These are phyloP conservation scores for Caloenas nicobarica DNA, from an alignment of 2,113 vertebrate species.

Conservation along the genomic window DNA sequence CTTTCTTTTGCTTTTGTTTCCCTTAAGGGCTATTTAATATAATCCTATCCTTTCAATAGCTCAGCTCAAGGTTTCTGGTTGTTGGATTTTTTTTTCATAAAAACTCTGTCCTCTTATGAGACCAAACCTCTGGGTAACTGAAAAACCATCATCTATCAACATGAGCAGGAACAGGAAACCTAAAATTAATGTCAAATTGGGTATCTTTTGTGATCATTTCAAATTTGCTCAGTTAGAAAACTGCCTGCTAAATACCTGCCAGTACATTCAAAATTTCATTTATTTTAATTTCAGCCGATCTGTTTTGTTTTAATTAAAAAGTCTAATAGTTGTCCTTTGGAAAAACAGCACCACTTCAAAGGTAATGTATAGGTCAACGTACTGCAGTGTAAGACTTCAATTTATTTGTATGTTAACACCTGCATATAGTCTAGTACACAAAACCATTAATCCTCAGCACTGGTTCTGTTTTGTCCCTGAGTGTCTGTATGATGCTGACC, in stretches of 20 bases:
- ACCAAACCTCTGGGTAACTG: background rate
- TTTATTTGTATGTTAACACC: background rate
- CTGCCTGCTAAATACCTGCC: background rate
- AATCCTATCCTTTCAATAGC: background rate
- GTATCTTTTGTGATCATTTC: background rate
- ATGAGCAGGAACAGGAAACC: background rate
- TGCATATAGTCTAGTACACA: background rate
- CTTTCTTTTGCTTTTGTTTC: background rate
- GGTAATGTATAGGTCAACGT: background rate
- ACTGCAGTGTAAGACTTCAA: background rate
- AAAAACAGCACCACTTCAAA: background rate
- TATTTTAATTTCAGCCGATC: background rate
- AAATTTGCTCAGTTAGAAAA: background rate
- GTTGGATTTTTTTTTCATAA: background rate
- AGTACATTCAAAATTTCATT: background rate
- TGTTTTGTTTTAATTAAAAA: background rate
- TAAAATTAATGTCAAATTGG: background rate
- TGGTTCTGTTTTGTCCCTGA: background rate
- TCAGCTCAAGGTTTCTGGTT: background rate
- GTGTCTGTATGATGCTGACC: background rate
- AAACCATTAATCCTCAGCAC: background rate
- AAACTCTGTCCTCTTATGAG: background rate
- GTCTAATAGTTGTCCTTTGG: background rate
- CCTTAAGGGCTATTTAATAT: background rate
- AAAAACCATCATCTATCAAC: background rate